Conservation (phyloP, 1,140 invertebrate genomes). For the Cyclargus thomasi region DNA sequence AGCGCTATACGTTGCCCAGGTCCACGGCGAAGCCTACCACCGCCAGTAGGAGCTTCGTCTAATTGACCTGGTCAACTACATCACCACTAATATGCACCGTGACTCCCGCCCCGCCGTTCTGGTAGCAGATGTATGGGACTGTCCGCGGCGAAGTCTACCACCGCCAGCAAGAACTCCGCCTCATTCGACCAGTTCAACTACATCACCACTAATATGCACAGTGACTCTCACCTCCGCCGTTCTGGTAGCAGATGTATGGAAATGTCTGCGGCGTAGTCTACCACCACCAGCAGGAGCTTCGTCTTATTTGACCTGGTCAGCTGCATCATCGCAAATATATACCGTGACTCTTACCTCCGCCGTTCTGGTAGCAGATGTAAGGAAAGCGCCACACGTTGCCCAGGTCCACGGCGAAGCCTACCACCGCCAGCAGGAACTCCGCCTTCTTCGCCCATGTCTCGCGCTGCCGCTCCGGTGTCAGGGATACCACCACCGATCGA, state of each 20-base stretch:
- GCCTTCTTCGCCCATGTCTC: constrained; percentile 90
- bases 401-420: constrained; percentile 90
- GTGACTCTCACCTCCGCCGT: constrained; percentile 79
- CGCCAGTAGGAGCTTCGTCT: constrained; percentile 91
- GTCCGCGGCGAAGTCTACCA: constrained; percentile 92
- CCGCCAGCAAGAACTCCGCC: constrained; percentile 90
- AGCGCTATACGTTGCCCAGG: constrained; percentile 74
- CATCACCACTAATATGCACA: no score
- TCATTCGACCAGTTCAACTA: constrained; percentile 90
- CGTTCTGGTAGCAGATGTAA: constrained; percentile 88
- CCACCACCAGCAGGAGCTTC: constrained; percentile 90
- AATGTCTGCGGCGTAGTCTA: constrained; percentile 92
- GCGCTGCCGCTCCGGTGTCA: constrained; percentile 77
- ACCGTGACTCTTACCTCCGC: constrained; percentile 79
- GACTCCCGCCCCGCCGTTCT: constrained; percentile 82
- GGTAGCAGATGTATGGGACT: constrained; percentile 89
- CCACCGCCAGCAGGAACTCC: constrained; percentile 90
- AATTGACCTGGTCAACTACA: constrained; percentile 86
- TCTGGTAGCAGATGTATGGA: constrained; percentile 88
- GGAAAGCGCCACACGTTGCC: constrained; percentile 79
- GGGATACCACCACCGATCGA: constrained; percentile 78
- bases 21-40: constrained; percentile 93
- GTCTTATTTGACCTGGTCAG: constrained; percentile 90
- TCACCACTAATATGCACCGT: constrained; percentile 28
- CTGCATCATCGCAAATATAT: no score